phyloP scores from a whole-genome alignment of 2,797 vertebrate species.

The Margarornis squamiger region DNA sequence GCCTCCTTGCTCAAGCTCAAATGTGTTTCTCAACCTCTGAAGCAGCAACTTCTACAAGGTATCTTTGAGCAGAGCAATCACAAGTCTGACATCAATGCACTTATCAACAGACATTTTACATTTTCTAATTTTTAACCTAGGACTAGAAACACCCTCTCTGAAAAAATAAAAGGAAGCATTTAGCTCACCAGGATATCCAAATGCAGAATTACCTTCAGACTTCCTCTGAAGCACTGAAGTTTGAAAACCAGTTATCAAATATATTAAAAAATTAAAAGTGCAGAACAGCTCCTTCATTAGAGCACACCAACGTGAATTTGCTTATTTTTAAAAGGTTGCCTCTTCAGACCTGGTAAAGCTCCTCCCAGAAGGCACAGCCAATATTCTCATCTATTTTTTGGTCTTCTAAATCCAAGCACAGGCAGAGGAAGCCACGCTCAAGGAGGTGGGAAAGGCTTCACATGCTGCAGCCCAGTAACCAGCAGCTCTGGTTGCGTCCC shows the following conservation, averaged over 20 bases:
- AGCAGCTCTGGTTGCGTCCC: not conserved
- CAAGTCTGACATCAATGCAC: not conserved
- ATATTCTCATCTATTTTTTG: conserved; percentile 6
- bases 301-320: not conserved
- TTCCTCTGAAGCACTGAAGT: not conserved
- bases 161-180: not conserved
- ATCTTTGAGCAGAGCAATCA: not conserved
- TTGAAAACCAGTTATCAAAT: not conserved
- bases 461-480: not conserved
- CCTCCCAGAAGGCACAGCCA: not conserved
- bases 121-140: not conserved
- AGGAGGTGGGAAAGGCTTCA: accelerated
- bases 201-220: not conserved
- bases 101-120: not conserved
- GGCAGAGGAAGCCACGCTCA: not conserved
- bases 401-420: not conserved
- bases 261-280: not conserved
- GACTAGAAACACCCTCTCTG: not conserved
- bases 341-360: not conserved
- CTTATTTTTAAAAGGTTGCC: not conserved
- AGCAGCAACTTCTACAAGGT: not conserved
- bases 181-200: not conserved
- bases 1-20: not conserved
- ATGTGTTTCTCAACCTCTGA: not conserved
- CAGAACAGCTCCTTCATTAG: not conserved